These are phyloP conservation scores for Aspidoscelis tigris DNA, from an alignment of 2,113 vertebrate genomes.

Conservation along the genomic window DNA sequence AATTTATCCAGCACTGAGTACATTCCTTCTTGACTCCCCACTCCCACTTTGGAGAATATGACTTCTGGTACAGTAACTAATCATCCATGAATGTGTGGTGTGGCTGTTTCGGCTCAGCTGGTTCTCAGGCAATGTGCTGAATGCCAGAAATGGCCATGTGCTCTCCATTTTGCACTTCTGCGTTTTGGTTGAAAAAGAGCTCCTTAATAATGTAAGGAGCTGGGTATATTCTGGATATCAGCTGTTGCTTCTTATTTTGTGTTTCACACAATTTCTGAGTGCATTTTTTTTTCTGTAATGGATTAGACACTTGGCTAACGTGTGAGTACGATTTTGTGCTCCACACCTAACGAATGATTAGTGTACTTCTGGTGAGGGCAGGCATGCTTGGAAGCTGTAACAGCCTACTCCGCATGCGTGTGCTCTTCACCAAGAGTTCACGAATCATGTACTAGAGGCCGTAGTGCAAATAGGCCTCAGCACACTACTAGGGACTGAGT, in stretches of 20 bases:
- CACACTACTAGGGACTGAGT: too few species aligned
- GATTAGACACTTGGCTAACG: not conserved
- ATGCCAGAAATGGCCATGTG: not conserved
- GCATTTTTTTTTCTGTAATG: not conserved
- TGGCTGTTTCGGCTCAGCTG: not conserved
- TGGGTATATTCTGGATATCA: not conserved
- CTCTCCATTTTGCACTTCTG: not conserved
- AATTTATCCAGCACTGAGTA: slow-evolving; percentile 59
- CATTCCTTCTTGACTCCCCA: slow-evolving; percentile 28
- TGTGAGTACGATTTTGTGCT: too few species aligned
- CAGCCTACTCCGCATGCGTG: too few species aligned
- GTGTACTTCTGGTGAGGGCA: too few species aligned
- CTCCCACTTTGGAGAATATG: slow-evolving; percentile 31
- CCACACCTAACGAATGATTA: too few species aligned
- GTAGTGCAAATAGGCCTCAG: too few species aligned
- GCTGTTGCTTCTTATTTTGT: not conserved
- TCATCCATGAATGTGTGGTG: not conserved
- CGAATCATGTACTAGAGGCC: too few species aligned
- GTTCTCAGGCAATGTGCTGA: not conserved
- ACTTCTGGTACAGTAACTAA: slow-evolving; percentile 49
- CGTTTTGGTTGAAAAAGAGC: not conserved
- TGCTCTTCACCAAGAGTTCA: too few species aligned
- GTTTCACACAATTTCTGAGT: not conserved
- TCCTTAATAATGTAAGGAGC: not conserved
- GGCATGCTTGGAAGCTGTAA: too few species aligned